A percentile compares a stretch with the other conserved stretches of the same genome.
phyloP scores from a whole-genome alignment of 2,888 invertebrate species.

The Dicyrtoma fusca region DNA sequence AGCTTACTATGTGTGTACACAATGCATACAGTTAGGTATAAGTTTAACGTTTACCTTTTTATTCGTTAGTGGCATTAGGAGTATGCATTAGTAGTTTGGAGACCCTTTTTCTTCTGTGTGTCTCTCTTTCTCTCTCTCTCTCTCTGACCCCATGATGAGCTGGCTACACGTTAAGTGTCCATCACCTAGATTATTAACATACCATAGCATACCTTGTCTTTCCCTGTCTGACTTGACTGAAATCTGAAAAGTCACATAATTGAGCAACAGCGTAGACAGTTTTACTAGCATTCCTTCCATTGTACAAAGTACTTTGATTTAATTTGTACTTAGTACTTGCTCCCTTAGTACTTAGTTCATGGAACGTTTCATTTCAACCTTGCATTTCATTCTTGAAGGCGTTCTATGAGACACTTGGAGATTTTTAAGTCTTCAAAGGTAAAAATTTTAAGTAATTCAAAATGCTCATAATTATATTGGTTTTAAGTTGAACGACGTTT shows the following conservation, averaged over 20 bases:
- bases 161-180: constrained; percentile 41
- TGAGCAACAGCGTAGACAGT: constrained; percentile 32
- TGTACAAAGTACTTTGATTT: constrained; percentile 22
- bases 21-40: not conserved
- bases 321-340: constrained; percentile 26
- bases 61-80: not conserved
- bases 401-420: not conserved
- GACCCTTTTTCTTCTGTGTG: constrained; percentile 23
- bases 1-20: not conserved
- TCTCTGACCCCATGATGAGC: constrained; percentile 40
- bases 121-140: not conserved
- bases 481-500: constrained; percentile 17
- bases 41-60: not conserved
- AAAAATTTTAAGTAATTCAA: constrained; percentile 8
- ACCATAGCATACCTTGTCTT: constrained; percentile 22
- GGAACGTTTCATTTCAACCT: not conserved
- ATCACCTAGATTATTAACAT: constrained; percentile 42
- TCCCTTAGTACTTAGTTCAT: not conserved
- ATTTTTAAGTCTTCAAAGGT: constrained; percentile 10
- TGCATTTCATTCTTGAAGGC: not conserved
- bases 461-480: constrained; percentile 30
- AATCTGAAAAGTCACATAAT: constrained; percentile 34
- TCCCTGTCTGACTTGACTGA: not conserved
- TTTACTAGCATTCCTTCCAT: constrained; percentile 28
- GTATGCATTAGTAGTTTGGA: constrained; percentile 19